Evolutionary conservation across 2,888 invertebrate species (phyloP).

Genomic region (Cheilosia grossa): DNA sequence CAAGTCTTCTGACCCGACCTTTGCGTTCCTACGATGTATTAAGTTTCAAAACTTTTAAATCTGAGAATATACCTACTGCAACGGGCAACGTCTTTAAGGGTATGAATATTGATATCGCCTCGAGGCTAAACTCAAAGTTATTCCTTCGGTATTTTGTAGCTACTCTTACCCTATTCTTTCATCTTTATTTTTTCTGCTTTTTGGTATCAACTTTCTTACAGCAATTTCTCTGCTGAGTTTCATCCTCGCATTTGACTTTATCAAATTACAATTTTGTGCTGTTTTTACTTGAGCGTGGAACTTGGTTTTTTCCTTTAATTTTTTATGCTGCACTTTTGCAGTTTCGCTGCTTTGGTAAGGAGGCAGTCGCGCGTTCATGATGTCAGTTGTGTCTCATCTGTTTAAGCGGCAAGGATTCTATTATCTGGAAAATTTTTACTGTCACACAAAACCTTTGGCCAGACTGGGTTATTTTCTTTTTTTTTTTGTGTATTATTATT

Average conservation of each 20-base stretch:
- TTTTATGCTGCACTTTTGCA: constrained; percentile 35
- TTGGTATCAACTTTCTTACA: constrained; percentile 37
- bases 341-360: constrained; percentile 9
- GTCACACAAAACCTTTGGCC: constrained; percentile 38
- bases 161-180: background rate
- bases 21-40: constrained; percentile 33
- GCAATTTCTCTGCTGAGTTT: constrained; percentile 31
- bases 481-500: constrained; percentile 19
- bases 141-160: constrained; percentile 36
- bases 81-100: background rate
- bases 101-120: constrained; percentile 28
- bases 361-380: constrained; percentile 16
- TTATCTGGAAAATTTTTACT: constrained; percentile 55
- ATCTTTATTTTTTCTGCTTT: constrained; percentile 11
- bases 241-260: constrained; percentile 45
- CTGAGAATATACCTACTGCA: background rate
- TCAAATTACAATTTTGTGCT: constrained; percentile 60
- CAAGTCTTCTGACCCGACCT: constrained; percentile 29
- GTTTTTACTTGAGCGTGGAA: constrained; percentile 29
- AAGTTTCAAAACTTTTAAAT: constrained; percentile 50
- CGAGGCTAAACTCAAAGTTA: constrained; percentile 30
- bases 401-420: constrained; percentile 59
- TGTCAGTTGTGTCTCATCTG: constrained; percentile 56
- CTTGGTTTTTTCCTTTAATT: constrained; percentile 2
- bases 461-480: constrained; percentile 24